These are phyloP conservation scores for Oryctes rhinoceros DNA, from an alignment of 1,140 invertebrate genomes.

Conservation along the genomic window DNA sequence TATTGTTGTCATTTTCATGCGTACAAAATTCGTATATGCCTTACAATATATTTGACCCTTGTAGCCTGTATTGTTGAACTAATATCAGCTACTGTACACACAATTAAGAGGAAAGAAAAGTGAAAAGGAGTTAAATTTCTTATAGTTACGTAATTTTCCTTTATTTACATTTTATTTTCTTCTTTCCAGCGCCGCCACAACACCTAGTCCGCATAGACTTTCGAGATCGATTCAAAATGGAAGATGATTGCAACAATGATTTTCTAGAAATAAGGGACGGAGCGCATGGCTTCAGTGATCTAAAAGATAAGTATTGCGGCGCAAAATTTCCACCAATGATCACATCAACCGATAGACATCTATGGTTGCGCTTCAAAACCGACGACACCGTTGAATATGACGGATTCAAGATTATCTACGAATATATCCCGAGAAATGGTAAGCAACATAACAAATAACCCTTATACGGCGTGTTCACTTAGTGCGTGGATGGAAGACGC, in stretches of 20 bases:
- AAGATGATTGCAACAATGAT: slow-evolving; percentile 83
- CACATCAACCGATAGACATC: slow-evolving; percentile 75
- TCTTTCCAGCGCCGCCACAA: slow-evolving; percentile 73
- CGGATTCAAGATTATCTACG: slow-evolving; percentile 79
- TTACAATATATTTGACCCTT: too few species aligned
- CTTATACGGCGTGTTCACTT: neutral
- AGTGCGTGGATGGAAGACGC: too few species aligned
- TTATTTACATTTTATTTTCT: slow-evolving; percentile 7
- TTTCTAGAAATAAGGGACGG: slow-evolving; percentile 86
- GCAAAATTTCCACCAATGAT: slow-evolving; percentile 80
- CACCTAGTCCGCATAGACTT: slow-evolving; percentile 83
- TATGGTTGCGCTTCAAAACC: slow-evolving; percentile 86
- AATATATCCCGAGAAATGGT: slow-evolving; percentile 53
- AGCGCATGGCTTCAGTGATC: slow-evolving; percentile 81
- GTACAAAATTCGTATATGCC: too few species aligned
- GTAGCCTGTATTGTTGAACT: too few species aligned
- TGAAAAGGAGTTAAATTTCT: too few species aligned
- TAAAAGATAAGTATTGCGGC: slow-evolving; percentile 76
- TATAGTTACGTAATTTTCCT: too few species aligned
- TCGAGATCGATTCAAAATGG: slow-evolving; percentile 81
- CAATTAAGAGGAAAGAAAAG: too few species aligned
- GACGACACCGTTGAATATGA: slow-evolving; percentile 85
- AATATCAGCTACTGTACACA: too few species aligned
- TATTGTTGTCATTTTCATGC: too few species aligned
- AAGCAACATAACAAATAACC: slow-evolving; percentile 37